A percentile compares a stretch with the other conserved stretches of the same genome.
Conservation (phyloP, 2,888 invertebrate species). For the Gryllus longicercus region DNA sequence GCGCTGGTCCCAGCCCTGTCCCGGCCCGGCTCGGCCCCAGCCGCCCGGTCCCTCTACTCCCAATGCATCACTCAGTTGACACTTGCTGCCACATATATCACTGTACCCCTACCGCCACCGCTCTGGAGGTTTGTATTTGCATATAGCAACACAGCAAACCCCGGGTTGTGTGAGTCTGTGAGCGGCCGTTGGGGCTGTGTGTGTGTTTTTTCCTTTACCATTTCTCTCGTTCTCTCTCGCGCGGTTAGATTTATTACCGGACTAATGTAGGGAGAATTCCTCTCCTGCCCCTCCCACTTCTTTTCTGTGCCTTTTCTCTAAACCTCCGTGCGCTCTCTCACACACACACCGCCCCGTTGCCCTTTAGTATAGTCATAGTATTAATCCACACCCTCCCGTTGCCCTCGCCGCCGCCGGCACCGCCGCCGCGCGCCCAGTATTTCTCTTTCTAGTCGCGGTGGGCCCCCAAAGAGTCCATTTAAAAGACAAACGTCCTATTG, state of each 20-base stretch:
- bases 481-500: constrained; percentile 39
- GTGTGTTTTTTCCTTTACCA: constrained; percentile 32
- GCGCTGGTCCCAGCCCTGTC: constrained; percentile 25
- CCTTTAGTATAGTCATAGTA: constrained; percentile 35
- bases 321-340: constrained; percentile 22
- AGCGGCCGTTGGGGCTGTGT: constrained; percentile 30
- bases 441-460: constrained; percentile 24
- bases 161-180: constrained; percentile 30
- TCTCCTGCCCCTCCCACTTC: constrained; percentile 22
- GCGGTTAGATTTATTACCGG: constrained; percentile 48
- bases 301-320: constrained; percentile 28
- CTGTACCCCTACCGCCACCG: constrained; percentile 43
- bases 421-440: constrained; percentile 23
- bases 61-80: constrained; percentile 54
- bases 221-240: constrained; percentile 23
- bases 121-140: constrained; percentile 37
- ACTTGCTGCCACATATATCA: constrained; percentile 54
- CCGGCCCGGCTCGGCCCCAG: constrained; percentile 26
- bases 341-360: constrained; percentile 25
- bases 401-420: constrained; percentile 22
- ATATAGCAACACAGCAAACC: constrained; percentile 39
- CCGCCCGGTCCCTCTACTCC: constrained; percentile 41
- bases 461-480: constrained; percentile 37
- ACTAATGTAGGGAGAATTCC: constrained; percentile 46
- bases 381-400: constrained; percentile 36